A percentile compares a stretch with the other conserved stretches of the same genome.
These are phyloP conservation scores for Calidris pygmaea DNA, from an alignment of 2,113 vertebrate species.

Conservation along the genomic window DNA sequence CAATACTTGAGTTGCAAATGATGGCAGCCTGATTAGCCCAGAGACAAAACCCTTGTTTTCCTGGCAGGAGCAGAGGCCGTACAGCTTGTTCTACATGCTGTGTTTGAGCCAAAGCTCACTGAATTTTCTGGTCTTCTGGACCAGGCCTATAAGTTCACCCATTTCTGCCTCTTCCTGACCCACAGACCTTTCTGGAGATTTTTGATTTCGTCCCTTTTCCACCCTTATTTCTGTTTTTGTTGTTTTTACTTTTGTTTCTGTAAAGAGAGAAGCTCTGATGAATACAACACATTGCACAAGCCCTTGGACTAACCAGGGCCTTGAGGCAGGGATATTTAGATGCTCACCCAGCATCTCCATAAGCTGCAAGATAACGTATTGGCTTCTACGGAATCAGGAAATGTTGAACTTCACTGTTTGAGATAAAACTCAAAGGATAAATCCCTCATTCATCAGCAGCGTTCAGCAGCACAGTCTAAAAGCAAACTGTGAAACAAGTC, in stretches of 20 bases:
- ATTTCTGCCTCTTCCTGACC: background rate
- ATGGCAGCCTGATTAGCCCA: background rate
- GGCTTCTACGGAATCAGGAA: background rate
- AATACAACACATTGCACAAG: background rate
- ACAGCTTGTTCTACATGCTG: background rate
- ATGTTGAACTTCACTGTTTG: background rate
- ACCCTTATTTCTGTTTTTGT: background rate
- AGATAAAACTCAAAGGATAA: background rate
- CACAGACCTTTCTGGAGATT: background rate
- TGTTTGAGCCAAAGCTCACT: rapidly evolving
- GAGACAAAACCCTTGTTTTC: background rate
- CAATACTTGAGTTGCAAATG: background rate
- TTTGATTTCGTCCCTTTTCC: background rate
- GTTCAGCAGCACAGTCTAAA: background rate
- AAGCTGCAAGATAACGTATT: background rate
- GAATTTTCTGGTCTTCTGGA: background rate
- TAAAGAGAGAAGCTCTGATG: background rate
- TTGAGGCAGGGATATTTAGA: background rate
- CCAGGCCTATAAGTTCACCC: background rate
- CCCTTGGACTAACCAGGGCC: background rate
- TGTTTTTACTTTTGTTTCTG: background rate
- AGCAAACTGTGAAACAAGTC: background rate
- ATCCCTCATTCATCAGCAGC: background rate
- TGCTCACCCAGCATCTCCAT: background rate
- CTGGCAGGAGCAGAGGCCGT: background rate